Evolutionary conservation across 1,140 invertebrate species (phyloP), one percentile per base, ranked within the genome.

Genomic region (Potamilus streckersoni): DNA sequence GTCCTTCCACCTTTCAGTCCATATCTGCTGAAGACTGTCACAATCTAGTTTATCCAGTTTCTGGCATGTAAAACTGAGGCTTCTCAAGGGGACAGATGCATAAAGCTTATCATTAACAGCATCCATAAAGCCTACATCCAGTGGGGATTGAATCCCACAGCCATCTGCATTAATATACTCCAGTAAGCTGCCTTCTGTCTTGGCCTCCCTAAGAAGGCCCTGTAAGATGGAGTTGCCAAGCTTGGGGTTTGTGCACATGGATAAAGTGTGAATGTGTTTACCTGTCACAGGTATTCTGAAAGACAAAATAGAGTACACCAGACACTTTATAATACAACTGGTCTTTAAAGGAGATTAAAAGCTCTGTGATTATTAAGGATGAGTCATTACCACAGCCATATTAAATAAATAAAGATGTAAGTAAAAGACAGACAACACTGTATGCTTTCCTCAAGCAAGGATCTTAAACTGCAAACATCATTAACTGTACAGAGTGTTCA

Each of bases 21-120:
- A 77, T 17, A 77, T 38, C 49, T 72, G 69, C 19, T n/a, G 67
- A 55, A 77, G 69, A 77, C 75, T 77, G n/a, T 77, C 75, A 16
- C 68, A 14, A 63, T 77, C 75, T 56, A 77, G 16, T 69, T 77
- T 77, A n/a, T 77, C 70, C 1, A 77, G 60, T 56, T 69, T 77
- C 17, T 55, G 61, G 56, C 75, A 77, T 11, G 75, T 71, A 49
- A 77, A 73, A 49, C 62, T 71, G 4, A 77, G 38, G 8, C n/a
- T 57, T 69, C 75, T 61, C 55, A 77, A 20, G 13, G 75, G 75
- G 31, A 69, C 55, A 60, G 16, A n/a, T 17, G 64, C 20, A 17
- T 56, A 16, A 58, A 77, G n/a, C 61, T 77, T 77, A 38, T 77
- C 75, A 17, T 58, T 67, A 23, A 77, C 17, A 12, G 59, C 64